These are phyloP conservation scores for Poeciliopsis turrubarensis DNA, from an alignment of 2,113 vertebrate species.

Conservation along the genomic window DNA sequence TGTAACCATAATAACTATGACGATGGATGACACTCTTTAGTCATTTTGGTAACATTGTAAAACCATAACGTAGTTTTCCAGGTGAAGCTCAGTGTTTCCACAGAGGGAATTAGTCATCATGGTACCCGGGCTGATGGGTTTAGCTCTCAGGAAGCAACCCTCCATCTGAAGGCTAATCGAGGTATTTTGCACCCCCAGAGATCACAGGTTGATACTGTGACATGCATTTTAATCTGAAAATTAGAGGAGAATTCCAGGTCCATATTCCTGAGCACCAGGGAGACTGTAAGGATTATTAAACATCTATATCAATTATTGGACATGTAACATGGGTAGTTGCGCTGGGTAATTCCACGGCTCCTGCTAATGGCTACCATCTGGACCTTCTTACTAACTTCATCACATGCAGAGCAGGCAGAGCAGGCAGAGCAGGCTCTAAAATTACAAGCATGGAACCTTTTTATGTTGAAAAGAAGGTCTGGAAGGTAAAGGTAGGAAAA, in stretches of 20 bases:
- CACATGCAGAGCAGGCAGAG: conserved; percentile 22
- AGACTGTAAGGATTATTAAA: conserved; percentile 39
- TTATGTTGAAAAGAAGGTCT: conserved; percentile 3
- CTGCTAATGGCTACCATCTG: conserved; percentile 60
- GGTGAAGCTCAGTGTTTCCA: too few species aligned
- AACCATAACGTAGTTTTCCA: too few species aligned
- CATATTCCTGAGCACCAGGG: conserved; percentile 10
- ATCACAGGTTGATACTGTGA: conserved; percentile 14
- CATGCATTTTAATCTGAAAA: conserved; percentile 53
- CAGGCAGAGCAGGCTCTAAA: conserved; percentile 13
- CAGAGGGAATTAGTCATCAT: too few species aligned
- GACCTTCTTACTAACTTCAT: conserved; percentile 24
- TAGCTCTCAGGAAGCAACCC: too few species aligned
- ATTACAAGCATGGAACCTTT: neutral
- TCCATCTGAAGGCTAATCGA: too few species aligned
- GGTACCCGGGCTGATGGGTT: too few species aligned
- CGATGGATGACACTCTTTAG: too few species aligned
- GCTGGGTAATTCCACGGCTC: conserved; percentile 34
- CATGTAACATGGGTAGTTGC: conserved; percentile 55
- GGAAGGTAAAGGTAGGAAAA: too few species aligned
- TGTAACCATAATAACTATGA: too few species aligned
- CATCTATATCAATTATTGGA: conserved; percentile 65
- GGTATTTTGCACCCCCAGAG: conserved; percentile 21
- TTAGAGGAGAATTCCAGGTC: conserved; percentile 31
- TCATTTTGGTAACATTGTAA: too few species aligned